Evolutionary conservation across 2,888 invertebrate genomes (phyloP).

Genomic region (Drosophila kambysellisi): DNA sequence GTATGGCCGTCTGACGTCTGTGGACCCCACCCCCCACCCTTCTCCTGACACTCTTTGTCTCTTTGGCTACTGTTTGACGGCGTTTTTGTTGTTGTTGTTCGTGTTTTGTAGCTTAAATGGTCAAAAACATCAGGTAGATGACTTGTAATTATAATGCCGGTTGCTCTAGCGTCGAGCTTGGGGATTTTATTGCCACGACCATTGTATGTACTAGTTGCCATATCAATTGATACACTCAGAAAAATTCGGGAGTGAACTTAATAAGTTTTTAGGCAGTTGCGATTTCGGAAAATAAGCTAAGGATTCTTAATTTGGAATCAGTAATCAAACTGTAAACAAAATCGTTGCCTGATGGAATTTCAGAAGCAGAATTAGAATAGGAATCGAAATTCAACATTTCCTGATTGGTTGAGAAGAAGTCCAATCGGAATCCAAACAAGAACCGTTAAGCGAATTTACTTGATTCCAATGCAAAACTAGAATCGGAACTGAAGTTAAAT

Average conservation of each 20-base stretch:
- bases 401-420: not conserved
- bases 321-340: not conserved
- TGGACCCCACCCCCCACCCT: not conserved
- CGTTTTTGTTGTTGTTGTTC: conserved; percentile 29
- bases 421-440: too few relatives aligned
- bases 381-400: not conserved
- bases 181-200: conserved; percentile 43
- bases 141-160: conserved; percentile 74
- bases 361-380: not conserved
- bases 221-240: conserved; percentile 61
- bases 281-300: not conserved
- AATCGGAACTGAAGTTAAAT: too few relatives aligned
- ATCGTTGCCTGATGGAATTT: too few relatives aligned
- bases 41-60: not conserved
- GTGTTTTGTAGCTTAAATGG: conserved; percentile 75
- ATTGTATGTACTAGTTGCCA: conserved; percentile 35
- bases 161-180: conserved; percentile 29
- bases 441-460: not conserved
- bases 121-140: conserved; percentile 80
- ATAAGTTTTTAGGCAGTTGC: too few relatives aligned
- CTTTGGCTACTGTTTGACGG: conserved; percentile 61
- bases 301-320: not conserved
- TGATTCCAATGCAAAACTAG: not conserved
- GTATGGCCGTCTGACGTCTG: not conserved
- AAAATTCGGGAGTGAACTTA: conserved; percentile 12